Base-by-base conservation (phyloP, 2,113 vertebrate species). In the Orthonyx spaldingii region DNA sequence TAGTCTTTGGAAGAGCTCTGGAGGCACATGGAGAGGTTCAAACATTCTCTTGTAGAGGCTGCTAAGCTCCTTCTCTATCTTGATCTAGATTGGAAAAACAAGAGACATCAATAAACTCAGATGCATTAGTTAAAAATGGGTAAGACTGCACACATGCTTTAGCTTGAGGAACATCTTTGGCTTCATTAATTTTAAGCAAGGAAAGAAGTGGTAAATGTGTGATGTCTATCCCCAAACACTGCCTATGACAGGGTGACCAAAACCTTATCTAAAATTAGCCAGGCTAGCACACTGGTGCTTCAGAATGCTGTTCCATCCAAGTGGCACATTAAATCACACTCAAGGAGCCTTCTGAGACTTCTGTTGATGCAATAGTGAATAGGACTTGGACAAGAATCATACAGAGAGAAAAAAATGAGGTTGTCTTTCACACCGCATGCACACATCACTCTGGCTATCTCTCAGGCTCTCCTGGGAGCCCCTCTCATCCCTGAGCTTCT, bases 1-100 rank as follows among this genome's bases (percentile, higher is more conserved):
- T 32, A 99, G 97, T 93, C 98, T 99, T 96, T 98, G 98, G 94
- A 99, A 99, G 85, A 99, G 95, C 87, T 99, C 98, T 91, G 99
- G 99, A 89, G 98, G 97, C 90, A 99, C 99, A 17, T 98, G 99
- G 50, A 99, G 98, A 17, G 99, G 99, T 97, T 99, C 98, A 94
- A 99, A 99, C 98, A 99, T 98, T 87, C 98, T 98, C 95, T 98
- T 99, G 97, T 99, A 99, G 91, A 99, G 96, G 2, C 98, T 98
- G 55, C 96, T 98, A 91, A 99, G 98, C 87, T 99, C 99, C 92
- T 99, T 98, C 92, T 99, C 98, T 37, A 99, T 99, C 94, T 99
- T 99, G 72, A 99, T 99, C 99, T 99, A 97, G 71, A 98, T 98
- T 33, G 52, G 14, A 84, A 92, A 57, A 82, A 17, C 22, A 94